Conservation (phyloP, 2,888 invertebrate species). For the Campopleginae sp. region DNA sequence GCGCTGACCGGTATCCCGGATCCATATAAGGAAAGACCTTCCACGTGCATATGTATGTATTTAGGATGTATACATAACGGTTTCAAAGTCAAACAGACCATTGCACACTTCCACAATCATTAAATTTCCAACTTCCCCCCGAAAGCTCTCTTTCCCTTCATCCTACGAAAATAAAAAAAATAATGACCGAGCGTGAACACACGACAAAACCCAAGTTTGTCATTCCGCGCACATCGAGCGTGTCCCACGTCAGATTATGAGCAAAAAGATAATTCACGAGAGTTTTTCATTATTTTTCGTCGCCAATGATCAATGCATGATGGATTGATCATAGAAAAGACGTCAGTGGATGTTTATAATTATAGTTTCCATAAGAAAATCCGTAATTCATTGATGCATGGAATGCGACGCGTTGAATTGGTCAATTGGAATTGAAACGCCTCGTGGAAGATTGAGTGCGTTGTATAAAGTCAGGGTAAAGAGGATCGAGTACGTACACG, state of each 20-base stretch:
- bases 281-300: no score
- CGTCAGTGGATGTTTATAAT: no score
- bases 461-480: conserved; percentile 8
- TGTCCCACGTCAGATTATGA: no score
- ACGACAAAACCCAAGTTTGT: no score
- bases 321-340: no score
- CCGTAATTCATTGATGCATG: no score
- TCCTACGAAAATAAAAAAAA: no score
- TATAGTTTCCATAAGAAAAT: no score
- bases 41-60: conserved; percentile 21
- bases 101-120: neutral
- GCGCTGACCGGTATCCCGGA: conserved; percentile 54
- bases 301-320: no score
- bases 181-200: no score
- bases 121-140: neutral
- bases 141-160: neutral
- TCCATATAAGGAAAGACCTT: conserved; percentile 66
- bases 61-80: neutral
- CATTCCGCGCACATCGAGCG: no score
- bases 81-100: neutral
- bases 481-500: conserved; percentile 9
- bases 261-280: no score
- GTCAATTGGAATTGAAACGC: conserved; percentile 2
- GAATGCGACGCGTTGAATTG: neutral
- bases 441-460: conserved; percentile 8